Evolutionary conservation across 2,797 vertebrate genomes (phyloP), one percentile per base, ranked within the genome.

Genomic region (Salmo trutta): DNA sequence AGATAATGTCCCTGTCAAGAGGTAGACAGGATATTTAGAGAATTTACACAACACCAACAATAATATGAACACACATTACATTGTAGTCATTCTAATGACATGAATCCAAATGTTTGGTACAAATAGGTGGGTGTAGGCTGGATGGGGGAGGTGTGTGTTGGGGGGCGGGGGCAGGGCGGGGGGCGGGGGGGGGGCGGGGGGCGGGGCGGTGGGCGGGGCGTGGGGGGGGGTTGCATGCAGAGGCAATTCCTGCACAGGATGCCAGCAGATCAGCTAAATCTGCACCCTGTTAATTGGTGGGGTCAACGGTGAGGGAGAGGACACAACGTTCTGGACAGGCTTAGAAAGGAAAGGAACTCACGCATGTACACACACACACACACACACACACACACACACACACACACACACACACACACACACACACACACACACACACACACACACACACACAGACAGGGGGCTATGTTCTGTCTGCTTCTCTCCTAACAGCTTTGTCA

Each of bases 291-390:
- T 79, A 62, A 75, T 74, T 75, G 67, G 36, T 47, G 64, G 56
- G 16, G 29, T 67, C 29, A 67, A 17, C 54, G 54, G 54, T 21
- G 52, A 54, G n/a, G 19, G 19, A 54, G 14, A 53, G 75, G 71
- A 81, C 79, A 74, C 62, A 17, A 12, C 70, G 72, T 81, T 54
- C 75, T 71, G 29, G 67, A 70, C 41, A 52, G 8, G n/a, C 21
- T 17, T 10, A 29, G 21, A 66, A 59, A 14, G n/a, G n/a, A n/a
- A n/a, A 21, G 19, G 15, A 15, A 15, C 52, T 4, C 53, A 54
- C 1, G 1, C 53, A 19, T 16, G 1, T 3, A 16, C 51, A 54
- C 14, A 16, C 54, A n/a, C 54, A 6, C 5, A n/a, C 5, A 56
- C 54, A 17, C 53, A 15, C 51, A 54, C 12, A 16, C 54, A n/a